Conservation (phyloP, 1,140 invertebrate genomes). For the Magallana gigas region DNA sequence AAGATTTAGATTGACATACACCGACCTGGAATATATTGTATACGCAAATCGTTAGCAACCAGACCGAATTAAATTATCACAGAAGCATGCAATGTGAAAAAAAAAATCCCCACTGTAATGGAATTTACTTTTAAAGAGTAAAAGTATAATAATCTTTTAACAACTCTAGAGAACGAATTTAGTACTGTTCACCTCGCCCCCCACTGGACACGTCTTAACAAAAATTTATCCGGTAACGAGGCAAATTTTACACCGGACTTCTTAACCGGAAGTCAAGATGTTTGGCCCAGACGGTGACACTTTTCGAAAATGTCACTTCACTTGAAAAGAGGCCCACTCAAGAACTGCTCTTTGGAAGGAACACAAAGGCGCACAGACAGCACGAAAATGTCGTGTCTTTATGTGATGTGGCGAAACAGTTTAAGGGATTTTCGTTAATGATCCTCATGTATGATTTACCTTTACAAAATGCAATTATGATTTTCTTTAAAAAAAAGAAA, state of each 20-base stretch:
- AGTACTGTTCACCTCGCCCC: neutral
- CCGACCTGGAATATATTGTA: neutral
- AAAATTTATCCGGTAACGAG: neutral
- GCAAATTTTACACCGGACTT: neutral
- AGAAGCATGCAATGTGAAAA: too few relatives aligned
- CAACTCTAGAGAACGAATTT: too few relatives aligned
- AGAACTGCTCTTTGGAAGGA: neutral
- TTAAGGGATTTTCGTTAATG: too few relatives aligned
- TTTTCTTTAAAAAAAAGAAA: too few relatives aligned
- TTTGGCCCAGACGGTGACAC: neutral
- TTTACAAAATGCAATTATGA: too few relatives aligned
- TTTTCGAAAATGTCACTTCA: neutral
- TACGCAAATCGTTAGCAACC: neutral
- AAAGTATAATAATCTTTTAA: too few relatives aligned
- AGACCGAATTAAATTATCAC: neutral
- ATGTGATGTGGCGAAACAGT: too few relatives aligned
- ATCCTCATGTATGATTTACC: too few relatives aligned
- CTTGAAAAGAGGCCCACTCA: conserved; percentile 1
- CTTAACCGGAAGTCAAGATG: conserved; percentile 1
- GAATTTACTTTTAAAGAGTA: too few relatives aligned
- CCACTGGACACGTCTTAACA: neutral
- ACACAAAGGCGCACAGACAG: neutral
- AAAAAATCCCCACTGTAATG: too few relatives aligned
- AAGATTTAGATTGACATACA: conserved; percentile 20
- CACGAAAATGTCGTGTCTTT: too few relatives aligned